phyloP scores from a whole-genome alignment of 2,888 invertebrate genomes.

The Trachelus stipa region DNA sequence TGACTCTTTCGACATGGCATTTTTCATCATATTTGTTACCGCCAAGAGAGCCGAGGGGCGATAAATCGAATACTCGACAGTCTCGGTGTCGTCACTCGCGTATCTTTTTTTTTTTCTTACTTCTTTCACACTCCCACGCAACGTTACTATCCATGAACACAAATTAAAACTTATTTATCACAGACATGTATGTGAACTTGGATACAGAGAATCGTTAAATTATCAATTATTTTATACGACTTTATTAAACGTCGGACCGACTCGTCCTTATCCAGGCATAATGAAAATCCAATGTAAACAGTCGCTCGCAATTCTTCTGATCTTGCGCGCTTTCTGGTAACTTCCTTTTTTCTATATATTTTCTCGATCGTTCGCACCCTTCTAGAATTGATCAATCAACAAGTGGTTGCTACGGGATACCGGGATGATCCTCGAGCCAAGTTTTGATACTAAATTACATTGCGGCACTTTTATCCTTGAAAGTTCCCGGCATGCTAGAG shows the following conservation, averaged over 20 bases:
- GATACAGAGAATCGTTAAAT: neutral
- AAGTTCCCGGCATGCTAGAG: neutral
- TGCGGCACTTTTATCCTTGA: constrained; percentile 34
- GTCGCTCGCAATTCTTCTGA: neutral
- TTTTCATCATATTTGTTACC: neutral
- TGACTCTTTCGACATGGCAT: neutral
- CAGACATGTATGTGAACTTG: constrained; percentile 30
- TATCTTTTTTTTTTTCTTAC: neutral
- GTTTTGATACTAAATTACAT: constrained; percentile 11
- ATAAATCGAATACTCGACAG: neutral
- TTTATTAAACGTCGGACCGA: neutral
- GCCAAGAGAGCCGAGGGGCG: neutral
- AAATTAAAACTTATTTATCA: constrained; percentile 37
- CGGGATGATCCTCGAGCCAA: neutral
- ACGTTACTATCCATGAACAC: constrained; percentile 23
- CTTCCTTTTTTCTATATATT: neutral
- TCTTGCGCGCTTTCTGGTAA: neutral
- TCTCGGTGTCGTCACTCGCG: neutral
- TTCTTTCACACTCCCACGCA: neutral
- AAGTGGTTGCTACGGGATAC: constrained; percentile 20
- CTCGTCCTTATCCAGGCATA: neutral
- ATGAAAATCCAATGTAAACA: neutral
- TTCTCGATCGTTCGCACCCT: neutral
- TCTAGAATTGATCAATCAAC: constrained; percentile 20
- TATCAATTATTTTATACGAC: neutral